Percentiles rank a stretch among this genome's conserved stretches.
Evolutionary conservation across 1,140 invertebrate genomes (phyloP).

Genomic region (Mactra quadrangularis): DNA sequence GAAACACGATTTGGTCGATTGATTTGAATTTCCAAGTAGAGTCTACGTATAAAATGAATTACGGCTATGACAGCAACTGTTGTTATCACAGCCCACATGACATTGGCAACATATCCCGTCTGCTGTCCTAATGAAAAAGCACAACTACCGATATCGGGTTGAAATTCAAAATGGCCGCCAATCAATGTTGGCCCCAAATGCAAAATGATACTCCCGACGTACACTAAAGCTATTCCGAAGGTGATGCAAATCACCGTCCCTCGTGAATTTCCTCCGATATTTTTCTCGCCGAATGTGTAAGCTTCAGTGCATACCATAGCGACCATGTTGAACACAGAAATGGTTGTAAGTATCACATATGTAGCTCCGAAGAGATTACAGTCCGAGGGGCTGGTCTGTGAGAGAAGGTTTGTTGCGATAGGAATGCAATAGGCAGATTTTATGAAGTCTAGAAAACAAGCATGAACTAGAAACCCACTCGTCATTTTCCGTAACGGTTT

Average conservation of each 20-base stretch:
- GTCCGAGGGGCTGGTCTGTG: slow-evolving; percentile 73
- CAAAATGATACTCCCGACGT: slow-evolving; percentile 81
- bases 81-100: slow-evolving; percentile 83
- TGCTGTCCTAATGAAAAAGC: slow-evolving; percentile 80
- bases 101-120: slow-evolving; percentile 81
- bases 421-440: slow-evolving; percentile 82
- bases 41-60: slow-evolving; percentile 78
- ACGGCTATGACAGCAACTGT: slow-evolving; percentile 78
- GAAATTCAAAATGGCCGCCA: slow-evolving; percentile 82
- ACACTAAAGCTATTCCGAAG: slow-evolving; percentile 82
- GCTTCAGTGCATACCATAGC: slow-evolving; percentile 83
- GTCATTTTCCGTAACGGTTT: slow-evolving; percentile 78
- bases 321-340: slow-evolving; percentile 82
- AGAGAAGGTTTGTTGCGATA: slow-evolving; percentile 81
- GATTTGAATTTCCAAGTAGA: slow-evolving; percentile 81
- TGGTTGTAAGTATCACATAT: slow-evolving; percentile 81
- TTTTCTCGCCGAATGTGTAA: slow-evolving; percentile 82
- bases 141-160: slow-evolving; percentile 81
- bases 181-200: slow-evolving; percentile 83
- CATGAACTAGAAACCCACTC: slow-evolving; percentile 81
- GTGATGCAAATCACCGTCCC: slow-evolving; percentile 81
- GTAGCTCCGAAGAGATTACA: slow-evolving; percentile 80
- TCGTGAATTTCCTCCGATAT: slow-evolving; percentile 78
- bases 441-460: slow-evolving; percentile 80
- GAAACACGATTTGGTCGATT: slow-evolving; percentile 81